Evolutionary conservation across 2,888 invertebrate genomes (phyloP).

Genomic region (Epirrhoe tristata): DNA sequence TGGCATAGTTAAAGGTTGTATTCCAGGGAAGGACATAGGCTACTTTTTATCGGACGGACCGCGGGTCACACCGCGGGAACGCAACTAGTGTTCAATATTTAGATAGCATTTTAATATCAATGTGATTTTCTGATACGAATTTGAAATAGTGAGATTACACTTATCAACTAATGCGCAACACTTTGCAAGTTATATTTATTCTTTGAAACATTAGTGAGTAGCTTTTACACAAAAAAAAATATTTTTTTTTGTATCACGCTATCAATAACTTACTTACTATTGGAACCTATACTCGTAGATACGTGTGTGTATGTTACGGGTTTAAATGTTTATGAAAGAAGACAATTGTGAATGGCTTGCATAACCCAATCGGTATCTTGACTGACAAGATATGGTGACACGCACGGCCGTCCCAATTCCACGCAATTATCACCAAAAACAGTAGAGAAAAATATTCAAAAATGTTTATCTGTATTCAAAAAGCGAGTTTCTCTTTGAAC

Average conservation of each 20-base stretch:
- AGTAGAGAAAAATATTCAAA: slow-evolving; percentile 52
- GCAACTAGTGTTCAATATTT: background rate
- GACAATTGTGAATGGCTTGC: slow-evolving; percentile 28
- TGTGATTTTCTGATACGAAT: background rate
- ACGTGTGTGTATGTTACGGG: slow-evolving; percentile 1
- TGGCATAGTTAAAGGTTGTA: too few species aligned
- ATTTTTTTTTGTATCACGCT: too few species aligned
- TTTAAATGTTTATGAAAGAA: slow-evolving; percentile 18
- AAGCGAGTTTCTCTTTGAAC: slow-evolving; percentile 59
- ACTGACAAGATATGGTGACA: slow-evolving; percentile 33
- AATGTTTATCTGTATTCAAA: slow-evolving; percentile 53
- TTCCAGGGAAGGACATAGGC: too few species aligned
- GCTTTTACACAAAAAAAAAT: too few species aligned
- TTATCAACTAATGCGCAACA: background rate
- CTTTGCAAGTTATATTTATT: background rate
- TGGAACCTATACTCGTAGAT: too few species aligned
- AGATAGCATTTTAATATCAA: background rate
- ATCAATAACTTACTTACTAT: too few species aligned
- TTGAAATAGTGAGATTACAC: background rate
- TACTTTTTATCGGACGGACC: too few species aligned
- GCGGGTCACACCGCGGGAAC: too few species aligned
- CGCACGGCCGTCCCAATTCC: slow-evolving; percentile 53
- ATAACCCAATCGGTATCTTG: slow-evolving; percentile 26
- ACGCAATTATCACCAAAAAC: slow-evolving; percentile 63
- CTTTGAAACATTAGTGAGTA: too few species aligned